These are phyloP conservation scores for Catalaphyllia jardinei DNA, from an alignment of 64 coral and sea anemone genomes.

Conservation along the genomic window DNA sequence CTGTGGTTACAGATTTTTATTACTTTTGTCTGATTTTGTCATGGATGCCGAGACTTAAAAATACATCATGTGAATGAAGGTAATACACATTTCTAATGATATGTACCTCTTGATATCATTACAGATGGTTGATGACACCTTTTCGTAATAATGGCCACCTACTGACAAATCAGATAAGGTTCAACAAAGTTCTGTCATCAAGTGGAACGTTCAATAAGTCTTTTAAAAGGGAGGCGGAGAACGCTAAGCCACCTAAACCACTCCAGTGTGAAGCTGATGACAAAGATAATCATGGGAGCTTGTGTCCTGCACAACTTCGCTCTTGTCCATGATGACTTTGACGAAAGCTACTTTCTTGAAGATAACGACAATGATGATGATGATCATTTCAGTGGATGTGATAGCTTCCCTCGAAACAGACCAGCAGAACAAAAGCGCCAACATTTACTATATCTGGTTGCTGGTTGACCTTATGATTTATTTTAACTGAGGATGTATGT, in stretches of 20 bases:
- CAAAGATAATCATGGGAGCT: conserved; percentile 4
- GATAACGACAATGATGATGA: not conserved
- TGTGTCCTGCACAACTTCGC: conserved; percentile 15
- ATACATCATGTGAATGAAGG: not conserved
- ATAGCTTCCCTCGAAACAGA: conserved; percentile 8
- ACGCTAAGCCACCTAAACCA: not conserved
- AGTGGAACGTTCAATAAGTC: not conserved
- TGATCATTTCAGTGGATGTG: conserved; percentile 3
- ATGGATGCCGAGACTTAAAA: not conserved
- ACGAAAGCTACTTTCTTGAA: not conserved
- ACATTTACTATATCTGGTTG: conserved; percentile 13
- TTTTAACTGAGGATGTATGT: not conserved
- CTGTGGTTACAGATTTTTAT: not conserved
- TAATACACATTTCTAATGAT: not conserved
- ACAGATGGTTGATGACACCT: conserved; percentile 1
- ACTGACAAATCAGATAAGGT: not conserved
- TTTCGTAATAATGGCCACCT: conserved; percentile 4
- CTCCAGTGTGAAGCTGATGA: not conserved
- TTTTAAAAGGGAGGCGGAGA: conserved; percentile 15
- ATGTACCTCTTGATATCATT: no score
- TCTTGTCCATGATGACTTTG: conserved; percentile 8
- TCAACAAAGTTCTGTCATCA: conserved; percentile 20
- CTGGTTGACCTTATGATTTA: conserved; percentile 14
- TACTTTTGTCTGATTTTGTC: not conserved
- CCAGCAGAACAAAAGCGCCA: conserved; percentile 12